Evolutionary conservation across 2,888 invertebrate genomes (phyloP), one percentile per base, ranked within the genome.

Genomic region (Alitta virens): DNA sequence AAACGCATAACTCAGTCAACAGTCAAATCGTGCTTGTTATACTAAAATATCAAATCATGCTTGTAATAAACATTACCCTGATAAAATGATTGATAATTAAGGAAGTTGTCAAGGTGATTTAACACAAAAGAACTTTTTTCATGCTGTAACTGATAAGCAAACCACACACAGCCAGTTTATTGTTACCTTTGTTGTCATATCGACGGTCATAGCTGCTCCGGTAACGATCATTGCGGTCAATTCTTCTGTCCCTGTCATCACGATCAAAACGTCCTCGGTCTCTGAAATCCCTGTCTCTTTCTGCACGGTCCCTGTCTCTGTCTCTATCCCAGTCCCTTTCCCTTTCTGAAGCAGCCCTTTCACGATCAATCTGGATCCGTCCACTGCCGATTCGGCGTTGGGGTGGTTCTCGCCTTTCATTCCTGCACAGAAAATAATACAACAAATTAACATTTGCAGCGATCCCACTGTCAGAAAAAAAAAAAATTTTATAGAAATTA

Each of bases 341-440:
- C 1, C 85, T 82, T 27, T 67, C 67, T 51, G 78, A 75, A 43
- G 76, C 67, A 38, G 75, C 77, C 74, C 83, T 80, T 76, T 88
- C 88, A 33, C 90, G 86, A 65, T 89, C 86, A 83, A 89, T 85
- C 63, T 74, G 75, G 66, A 94, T 88, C 12, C 94, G 88, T 0
- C 94, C 93, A 73, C 92, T 92, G 3, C 93, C 93, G 75, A 93
- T 92, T 52, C 92, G 88, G 24, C 60, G 21, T 23, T 60, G 46
- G 12, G 33, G 33, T 46, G n/a, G 46, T 18, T 46, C 21, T 9
- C 21, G 46, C 46, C 58, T 33, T 1, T 62, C 57, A 23, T 40
- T 62, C 33, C 16, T 51, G 21, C 16, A 25, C 2, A 33, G 40
- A 38, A 18, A 27, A n/a, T n/a, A n/a, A n/a, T 27, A 24, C 26